Evolutionary conservation across 2,113 vertebrate species (phyloP).

Genomic region (Ammodytes dubius): DNA sequence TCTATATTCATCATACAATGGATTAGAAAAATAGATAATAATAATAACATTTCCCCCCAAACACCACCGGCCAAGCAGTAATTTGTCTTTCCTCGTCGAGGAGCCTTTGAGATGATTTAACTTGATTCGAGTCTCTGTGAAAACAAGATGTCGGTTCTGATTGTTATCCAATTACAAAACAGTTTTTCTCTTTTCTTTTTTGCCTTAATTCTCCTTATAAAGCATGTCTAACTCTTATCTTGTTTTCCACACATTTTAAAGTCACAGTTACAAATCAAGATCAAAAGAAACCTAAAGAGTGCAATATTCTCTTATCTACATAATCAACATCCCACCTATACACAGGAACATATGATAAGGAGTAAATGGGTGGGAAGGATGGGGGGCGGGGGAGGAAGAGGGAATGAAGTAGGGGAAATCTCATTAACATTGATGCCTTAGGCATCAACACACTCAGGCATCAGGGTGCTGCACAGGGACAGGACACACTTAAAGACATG

Average conservation of each 20-base stretch:
- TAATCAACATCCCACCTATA: conserved; percentile 78
- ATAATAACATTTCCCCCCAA: conserved; percentile 30
- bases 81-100: conserved; percentile 56
- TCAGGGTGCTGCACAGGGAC: conserved; percentile 73
- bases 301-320: conserved; percentile 82
- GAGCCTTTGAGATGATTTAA: conserved; percentile 65
- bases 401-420: conserved; percentile 50
- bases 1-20: conserved; percentile 61
- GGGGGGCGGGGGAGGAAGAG: conserved; percentile 7
- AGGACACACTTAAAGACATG: conserved; percentile 70
- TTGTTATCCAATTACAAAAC: conserved; percentile 58
- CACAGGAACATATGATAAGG: conserved; percentile 72
- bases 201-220: conserved; percentile 68
- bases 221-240: conserved; percentile 75
- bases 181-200: conserved; percentile 6
- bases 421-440: conserved; percentile 71
- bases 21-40: conserved; percentile 81
- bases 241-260: conserved; percentile 73
- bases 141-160: conserved; percentile 64
- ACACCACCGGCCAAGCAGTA: conserved; percentile 48
- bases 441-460: conserved; percentile 72
- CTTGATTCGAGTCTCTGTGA: conserved; percentile 62
- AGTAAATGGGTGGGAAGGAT: conserved; percentile 9
- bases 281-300: conserved; percentile 79
- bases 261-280: conserved; percentile 79